Evolutionary conservation across 2,113 vertebrate species (phyloP).

Genomic region (Chauna torquata): DNA sequence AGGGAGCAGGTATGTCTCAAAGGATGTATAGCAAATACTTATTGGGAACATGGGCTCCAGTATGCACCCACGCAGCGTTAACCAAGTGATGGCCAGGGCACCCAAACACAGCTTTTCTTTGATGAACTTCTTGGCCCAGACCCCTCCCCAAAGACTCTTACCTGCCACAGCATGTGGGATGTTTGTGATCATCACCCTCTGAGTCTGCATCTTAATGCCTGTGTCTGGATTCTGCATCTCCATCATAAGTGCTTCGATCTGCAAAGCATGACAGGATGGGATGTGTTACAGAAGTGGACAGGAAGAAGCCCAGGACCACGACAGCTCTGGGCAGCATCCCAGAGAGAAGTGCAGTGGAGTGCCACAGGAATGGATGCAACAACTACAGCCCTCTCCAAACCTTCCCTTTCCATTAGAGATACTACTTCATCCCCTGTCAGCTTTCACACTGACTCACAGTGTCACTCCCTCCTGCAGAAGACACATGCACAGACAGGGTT

Average conservation of each 20-base stretch:
- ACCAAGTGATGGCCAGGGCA: neutral
- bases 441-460: neutral
- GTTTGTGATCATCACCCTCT: conserved; percentile 85
- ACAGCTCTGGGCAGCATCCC: neutral
- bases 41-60: neutral
- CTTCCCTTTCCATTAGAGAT: neutral
- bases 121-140: neutral
- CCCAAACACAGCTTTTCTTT: neutral
- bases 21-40: neutral
- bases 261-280: neutral
- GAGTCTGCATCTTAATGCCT: conserved; percentile 87
- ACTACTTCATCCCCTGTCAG: neutral
- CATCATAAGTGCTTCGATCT: conserved; percentile 88
- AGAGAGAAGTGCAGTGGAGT: neutral
- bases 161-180: conserved; percentile 93
- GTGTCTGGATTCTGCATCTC: conserved; percentile 93
- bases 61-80: neutral
- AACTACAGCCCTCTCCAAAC: neutral
- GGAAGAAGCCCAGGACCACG: neutral
- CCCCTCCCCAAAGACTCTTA: conserved; percentile 45
- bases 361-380: neutral
- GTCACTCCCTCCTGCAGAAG: neutral
- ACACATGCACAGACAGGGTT: neutral
- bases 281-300: neutral
- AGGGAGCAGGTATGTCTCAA: neutral